A percentile compares a stretch with the other conserved stretches of the same genome.
These are phyloP conservation scores for Pluvialis apricaria DNA, from an alignment of 2,113 vertebrate species.

Conservation along the genomic window DNA sequence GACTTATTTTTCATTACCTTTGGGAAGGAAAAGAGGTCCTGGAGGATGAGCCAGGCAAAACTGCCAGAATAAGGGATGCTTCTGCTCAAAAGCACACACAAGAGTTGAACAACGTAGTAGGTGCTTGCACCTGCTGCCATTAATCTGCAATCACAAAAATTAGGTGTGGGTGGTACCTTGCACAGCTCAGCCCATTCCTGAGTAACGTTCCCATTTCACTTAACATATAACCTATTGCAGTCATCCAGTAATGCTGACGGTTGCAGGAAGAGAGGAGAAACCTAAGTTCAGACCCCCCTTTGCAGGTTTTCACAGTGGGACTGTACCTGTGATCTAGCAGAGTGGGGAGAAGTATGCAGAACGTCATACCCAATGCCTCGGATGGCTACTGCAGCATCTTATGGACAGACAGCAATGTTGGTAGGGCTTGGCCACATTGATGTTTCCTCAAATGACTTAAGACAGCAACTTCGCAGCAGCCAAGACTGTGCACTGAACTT, in stretches of 20 bases:
- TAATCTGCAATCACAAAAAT: not conserved
- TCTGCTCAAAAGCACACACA: not conserved
- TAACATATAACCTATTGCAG: not conserved
- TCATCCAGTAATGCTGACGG: not conserved
- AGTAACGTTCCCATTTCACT: not conserved
- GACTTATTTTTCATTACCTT: not conserved
- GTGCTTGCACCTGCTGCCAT: not conserved
- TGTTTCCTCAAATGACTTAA: not conserved
- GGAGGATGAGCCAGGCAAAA: not conserved
- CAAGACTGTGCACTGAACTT: not conserved
- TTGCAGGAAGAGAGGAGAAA: not conserved
- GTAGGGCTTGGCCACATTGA: not conserved
- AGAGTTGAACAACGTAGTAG: not conserved
- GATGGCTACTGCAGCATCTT: not conserved
- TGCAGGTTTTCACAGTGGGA: not conserved
- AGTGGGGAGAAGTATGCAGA: not conserved
- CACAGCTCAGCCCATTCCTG: not conserved
- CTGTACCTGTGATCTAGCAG: not conserved
- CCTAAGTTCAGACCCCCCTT: not conserved
- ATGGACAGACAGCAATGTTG: not conserved
- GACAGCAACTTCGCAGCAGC: not conserved
- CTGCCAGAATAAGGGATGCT: not conserved
- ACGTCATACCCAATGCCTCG: not conserved
- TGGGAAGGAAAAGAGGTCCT: not conserved
- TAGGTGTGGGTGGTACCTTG: not conserved